These are phyloP conservation scores for Pharmacophagus antenor DNA, from an alignment of 2,888 invertebrate species.

Conservation along the genomic window DNA sequence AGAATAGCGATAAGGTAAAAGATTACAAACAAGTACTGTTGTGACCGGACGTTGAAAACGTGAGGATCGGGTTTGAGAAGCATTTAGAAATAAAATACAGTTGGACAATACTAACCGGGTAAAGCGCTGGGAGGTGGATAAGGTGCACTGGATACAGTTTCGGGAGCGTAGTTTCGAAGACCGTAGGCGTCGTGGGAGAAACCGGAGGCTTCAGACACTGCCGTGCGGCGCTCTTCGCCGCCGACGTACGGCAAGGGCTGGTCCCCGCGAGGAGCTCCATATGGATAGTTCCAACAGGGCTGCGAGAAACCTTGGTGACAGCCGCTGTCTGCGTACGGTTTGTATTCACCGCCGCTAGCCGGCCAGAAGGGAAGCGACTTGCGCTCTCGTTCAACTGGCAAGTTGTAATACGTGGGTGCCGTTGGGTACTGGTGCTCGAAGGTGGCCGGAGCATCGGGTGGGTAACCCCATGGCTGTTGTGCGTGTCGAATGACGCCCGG, in stretches of 20 bases:
- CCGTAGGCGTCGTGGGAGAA: slow-evolving; percentile 89
- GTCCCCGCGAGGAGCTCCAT: slow-evolving; percentile 83
- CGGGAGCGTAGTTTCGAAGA: slow-evolving; percentile 87
- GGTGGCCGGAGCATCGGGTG: slow-evolving; percentile 83
- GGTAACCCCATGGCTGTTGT: slow-evolving; percentile 87
- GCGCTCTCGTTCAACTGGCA: slow-evolving; percentile 83
- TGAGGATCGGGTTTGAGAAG: slow-evolving; percentile 52
- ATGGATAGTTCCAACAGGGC: slow-evolving; percentile 88
- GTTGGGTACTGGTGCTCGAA: slow-evolving; percentile 86
- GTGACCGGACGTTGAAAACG: slow-evolving; percentile 55
- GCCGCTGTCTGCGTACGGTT: slow-evolving; percentile 79
- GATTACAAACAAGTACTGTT: slow-evolving; percentile 67
- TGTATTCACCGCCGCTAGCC: slow-evolving; percentile 82
- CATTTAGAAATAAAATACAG: slow-evolving; percentile 35
- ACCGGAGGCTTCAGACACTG: slow-evolving; percentile 82
- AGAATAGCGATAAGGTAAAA: slow-evolving; percentile 64
- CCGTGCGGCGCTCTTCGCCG: slow-evolving; percentile 85
- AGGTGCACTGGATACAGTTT: slow-evolving; percentile 87
- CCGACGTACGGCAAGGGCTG: slow-evolving; percentile 86
- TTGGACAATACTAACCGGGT: slow-evolving; percentile 69
- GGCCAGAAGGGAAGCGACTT: slow-evolving; percentile 88
- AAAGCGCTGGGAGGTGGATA: slow-evolving; percentile 89
- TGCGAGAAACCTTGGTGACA: slow-evolving; percentile 87
- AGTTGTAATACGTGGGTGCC: slow-evolving; percentile 87
- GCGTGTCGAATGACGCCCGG: slow-evolving; percentile 89